These are phyloP conservation scores for Protonibea diacanthus DNA, from an alignment of 2,797 vertebrate genomes.

Conservation along the genomic window DNA sequence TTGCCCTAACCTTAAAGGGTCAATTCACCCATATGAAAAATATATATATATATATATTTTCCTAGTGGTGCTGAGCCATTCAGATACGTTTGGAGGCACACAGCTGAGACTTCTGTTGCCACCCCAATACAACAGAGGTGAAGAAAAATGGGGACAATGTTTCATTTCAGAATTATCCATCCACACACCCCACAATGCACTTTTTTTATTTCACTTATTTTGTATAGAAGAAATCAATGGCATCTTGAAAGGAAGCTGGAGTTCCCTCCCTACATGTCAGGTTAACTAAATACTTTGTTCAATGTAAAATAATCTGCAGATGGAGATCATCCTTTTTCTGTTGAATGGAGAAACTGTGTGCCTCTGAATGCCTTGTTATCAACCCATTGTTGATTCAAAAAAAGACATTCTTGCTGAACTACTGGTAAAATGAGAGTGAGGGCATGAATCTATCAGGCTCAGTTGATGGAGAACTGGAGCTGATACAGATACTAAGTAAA, in stretches of 20 bases:
- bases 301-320: neutral
- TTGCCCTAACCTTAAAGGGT: conserved; percentile 6
- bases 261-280: neutral
- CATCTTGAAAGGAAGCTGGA: neutral
- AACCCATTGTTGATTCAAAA: neutral
- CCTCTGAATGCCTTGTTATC: conserved; percentile 1
- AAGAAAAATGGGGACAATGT: neutral
- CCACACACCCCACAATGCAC: neutral
- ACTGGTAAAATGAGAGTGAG: neutral
- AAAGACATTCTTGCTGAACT: neutral
- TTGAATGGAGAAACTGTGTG: neutral
- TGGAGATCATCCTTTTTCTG: conserved; percentile 4
- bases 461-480: neutral
- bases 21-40: conserved; percentile 19
- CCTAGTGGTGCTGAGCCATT: neutral
- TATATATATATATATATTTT: neutral
- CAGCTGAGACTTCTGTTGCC: neutral
- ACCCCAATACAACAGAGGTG: neutral
- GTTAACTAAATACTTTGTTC: neutral
- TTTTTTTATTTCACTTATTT: neutral
- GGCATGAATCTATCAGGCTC: conserved; percentile 2
- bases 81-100: neutral
- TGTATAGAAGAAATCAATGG: neutral
- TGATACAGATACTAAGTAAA: conserved; percentile 3
- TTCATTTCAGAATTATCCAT: conserved; percentile 5